Base-by-base conservation (phyloP, 2,888 invertebrate genomes). In the Eueremaeus valkanovi region DNA sequence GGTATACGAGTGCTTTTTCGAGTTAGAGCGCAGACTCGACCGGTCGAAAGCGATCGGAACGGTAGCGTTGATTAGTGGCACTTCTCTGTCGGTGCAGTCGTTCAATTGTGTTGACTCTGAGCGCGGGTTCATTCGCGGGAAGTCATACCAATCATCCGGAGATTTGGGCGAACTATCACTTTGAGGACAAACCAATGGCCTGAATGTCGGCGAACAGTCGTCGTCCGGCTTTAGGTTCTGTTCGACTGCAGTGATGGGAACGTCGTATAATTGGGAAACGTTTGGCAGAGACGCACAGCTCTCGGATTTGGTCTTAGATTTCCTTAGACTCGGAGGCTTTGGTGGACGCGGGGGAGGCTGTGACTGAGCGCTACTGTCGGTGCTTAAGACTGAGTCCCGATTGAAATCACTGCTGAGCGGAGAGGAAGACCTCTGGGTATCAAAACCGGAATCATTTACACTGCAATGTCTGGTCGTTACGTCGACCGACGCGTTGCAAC, bases 281-380 rank as follows among this genome's bases (percentile, higher is more conserved):
- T 63, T 66, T 21, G 76, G 61, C 45, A 74, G 21, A 72, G 78
- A 68, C 72, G 74, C 33, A 77, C 77, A 73, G 76, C 77, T 72
- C 76, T 77, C 72, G 75, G 78, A 68, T 75, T 77, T 55, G 21
- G 73, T 75, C 24, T 74, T 83, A 73, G 84, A 82, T 78, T 84
- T 85, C 72, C 84, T 84, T 82, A 87, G 84, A 77, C 87, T 86
- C 40, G 87, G 85, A 0, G 90, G 90, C 84, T 92, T 92, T 0
- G 92, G 90, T 6, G 92, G 91, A 74, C 91, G 85, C 5, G 90
- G 90, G 9, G 90, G 90, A 1, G 89, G 77, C 68, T 68, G 70
- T 11, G 45, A 42, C 24, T 58, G 58, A 8, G 6, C 33, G 18
- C 16, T 66, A n/a, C 66, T 21, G 45, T 72, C 72, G 1, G 21